Evolutionary conservation across 2,113 vertebrate genomes (phyloP).

Genomic region (Pollimyrus isidori): DNA sequence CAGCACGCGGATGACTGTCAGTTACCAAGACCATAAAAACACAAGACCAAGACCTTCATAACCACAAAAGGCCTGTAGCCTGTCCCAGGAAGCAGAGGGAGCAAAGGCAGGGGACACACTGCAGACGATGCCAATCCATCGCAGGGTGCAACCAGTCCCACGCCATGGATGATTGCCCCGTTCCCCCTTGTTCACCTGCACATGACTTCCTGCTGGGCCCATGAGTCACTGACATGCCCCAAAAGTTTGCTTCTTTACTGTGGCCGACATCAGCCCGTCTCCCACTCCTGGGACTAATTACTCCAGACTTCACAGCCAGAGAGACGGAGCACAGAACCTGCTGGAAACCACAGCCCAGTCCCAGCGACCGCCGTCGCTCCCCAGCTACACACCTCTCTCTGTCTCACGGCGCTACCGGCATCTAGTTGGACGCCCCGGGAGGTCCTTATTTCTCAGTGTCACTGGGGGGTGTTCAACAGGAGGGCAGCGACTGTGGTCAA

Average conservation of each 20-base stretch:
- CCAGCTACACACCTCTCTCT: background rate
- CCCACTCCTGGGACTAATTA: constrained; percentile 29
- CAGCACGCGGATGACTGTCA: background rate
- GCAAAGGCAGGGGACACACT: background rate
- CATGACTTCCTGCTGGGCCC: background rate
- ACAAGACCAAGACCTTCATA: background rate
- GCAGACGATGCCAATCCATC: background rate
- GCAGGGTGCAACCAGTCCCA: background rate
- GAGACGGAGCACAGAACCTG: background rate
- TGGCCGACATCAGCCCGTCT: background rate
- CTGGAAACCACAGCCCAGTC: constrained; percentile 26
- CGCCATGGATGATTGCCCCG: background rate
- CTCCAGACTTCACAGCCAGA: constrained; percentile 8
- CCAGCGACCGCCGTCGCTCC: background rate
- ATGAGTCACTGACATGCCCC: background rate
- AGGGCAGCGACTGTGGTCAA: background rate
- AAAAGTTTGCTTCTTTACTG: constrained; percentile 20
- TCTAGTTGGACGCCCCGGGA: constrained; percentile 5
- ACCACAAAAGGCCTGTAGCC: background rate
- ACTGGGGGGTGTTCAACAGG: background rate
- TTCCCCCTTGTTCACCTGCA: background rate
- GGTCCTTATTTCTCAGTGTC: background rate
- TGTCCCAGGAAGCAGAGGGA: background rate
- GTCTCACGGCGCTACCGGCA: background rate
- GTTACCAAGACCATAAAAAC: background rate